Evolutionary conservation across 1,140 invertebrate species (phyloP).

Genomic region (Calephelis nemesis): DNA sequence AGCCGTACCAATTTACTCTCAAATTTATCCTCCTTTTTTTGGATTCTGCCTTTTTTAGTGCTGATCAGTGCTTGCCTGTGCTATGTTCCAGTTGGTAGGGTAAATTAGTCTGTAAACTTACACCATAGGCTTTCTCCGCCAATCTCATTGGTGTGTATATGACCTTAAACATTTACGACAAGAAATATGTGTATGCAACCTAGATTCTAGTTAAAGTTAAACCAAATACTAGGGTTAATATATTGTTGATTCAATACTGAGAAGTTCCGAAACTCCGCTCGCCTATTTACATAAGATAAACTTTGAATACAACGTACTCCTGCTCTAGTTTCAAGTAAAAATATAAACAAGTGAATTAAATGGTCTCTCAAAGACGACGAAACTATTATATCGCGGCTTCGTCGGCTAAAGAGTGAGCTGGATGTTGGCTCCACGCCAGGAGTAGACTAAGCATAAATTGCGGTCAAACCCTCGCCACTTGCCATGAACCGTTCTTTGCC

Average conservation of each 20-base stretch:
- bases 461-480: slow-evolving; percentile 40
- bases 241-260: background rate
- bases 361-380: slow-evolving; percentile 50
- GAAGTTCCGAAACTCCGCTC: slow-evolving; percentile 1
- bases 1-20: no score
- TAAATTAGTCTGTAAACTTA: no score
- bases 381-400: slow-evolving; percentile 59
- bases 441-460: slow-evolving; percentile 49
- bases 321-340: slow-evolving; percentile 36
- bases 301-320: slow-evolving; percentile 2
- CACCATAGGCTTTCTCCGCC: no score
- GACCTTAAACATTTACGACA: background rate
- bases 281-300: slow-evolving; percentile 12
- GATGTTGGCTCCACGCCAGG: slow-evolving; percentile 48
- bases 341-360: slow-evolving; percentile 58
- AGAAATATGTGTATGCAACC: background rate
- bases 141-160: no score
- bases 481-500: slow-evolving; percentile 31
- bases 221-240: background rate
- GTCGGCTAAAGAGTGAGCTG: slow-evolving; percentile 57
- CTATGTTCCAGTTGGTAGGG: no score
- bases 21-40: no score
- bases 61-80: no score
- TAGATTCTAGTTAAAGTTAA: background rate
- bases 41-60: no score